These are phyloP conservation scores for Gymnocephalus cernua DNA, from an alignment of 2,113 vertebrate species.

Conservation along the genomic window DNA sequence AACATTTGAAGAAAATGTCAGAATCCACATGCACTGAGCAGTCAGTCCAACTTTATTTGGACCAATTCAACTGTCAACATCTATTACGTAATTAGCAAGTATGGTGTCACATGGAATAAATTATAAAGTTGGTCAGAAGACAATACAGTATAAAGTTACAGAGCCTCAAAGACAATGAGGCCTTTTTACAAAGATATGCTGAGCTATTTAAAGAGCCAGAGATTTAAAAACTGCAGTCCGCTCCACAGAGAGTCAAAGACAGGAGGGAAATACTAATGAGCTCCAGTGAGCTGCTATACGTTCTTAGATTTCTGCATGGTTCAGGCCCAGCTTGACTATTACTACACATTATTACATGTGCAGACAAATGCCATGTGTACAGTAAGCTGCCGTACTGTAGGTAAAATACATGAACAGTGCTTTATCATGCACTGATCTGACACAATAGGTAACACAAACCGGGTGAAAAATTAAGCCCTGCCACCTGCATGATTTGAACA, in stretches of 20 bases:
- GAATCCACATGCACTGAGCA: neutral
- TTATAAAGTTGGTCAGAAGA: neutral
- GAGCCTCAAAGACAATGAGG: constrained; percentile 20
- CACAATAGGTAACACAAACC: constrained; percentile 24
- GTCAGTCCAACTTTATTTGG: neutral
- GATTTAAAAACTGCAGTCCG: constrained; percentile 11
- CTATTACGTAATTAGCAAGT: neutral
- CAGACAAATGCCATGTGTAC: neutral
- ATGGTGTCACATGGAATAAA: neutral
- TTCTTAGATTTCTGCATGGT: neutral
- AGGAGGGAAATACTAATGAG: constrained; percentile 19
- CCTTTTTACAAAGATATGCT: constrained; percentile 8
- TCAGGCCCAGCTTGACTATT: neutral
- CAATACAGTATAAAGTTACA: neutral
- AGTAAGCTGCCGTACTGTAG: neutral
- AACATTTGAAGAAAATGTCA: constrained; percentile 43
- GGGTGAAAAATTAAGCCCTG: constrained; percentile 52
- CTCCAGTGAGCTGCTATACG: neutral
- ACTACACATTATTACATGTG: neutral
- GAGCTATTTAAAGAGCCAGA: constrained; percentile 43
- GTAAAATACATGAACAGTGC: constrained; percentile 5
- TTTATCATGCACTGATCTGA: constrained; percentile 15
- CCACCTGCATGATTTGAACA: constrained; percentile 17
- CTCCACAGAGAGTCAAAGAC: constrained; percentile 22
- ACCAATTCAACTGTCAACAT: neutral